Base-by-base conservation (phyloP, 2,113 vertebrate genomes). In the Toxotes jaculatrix region DNA sequence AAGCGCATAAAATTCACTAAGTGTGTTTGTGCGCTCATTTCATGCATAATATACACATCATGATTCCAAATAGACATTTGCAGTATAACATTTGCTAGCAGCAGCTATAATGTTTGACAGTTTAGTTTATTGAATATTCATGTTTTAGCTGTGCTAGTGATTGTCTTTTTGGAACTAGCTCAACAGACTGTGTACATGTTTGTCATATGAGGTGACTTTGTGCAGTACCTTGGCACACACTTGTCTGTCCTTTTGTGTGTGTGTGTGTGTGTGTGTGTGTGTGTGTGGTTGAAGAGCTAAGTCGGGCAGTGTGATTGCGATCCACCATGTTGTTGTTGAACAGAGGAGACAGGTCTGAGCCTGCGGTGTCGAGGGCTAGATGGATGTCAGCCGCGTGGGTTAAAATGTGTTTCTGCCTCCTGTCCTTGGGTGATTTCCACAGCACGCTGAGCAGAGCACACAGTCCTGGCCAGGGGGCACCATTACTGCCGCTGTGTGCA, bases 401-500 rank as follows among this genome's bases (percentile, higher is more conserved):
- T 92, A 79, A 91, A 90, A 91, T 90, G 91, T 89, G 87, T 92
- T 89, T 84, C 84, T 88, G 78, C 79, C 84, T 67, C 53, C 86
- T 83, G 90, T 91, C 89, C 84, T 87, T 56, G 76, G 84, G 84
- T 88, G 86, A 82, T 89, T 91, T 91, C 90, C 86, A 87, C 87
- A 82, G 86, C 53, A 27, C 47, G 19, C 75, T 73, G 79, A 90
- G 85, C 77, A 79, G 83, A 89, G 90, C 72, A 53, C 74, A 80
- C 79, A 78, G 78, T 81, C 84, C 79, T 79, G 82, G 90, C 92
- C 89, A 81, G 76, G 74, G 87, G 91, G 87, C 89, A 89, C 84
- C 85, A 89, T 91, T 92, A 92, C 83, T 63, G 85, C 82, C 23
- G 57, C 84, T 6, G 65, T 40, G 71, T 57, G 79, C 81, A 59